Base-by-base conservation (phyloP, 2,888 invertebrate species). In the Biston betularia region DNA sequence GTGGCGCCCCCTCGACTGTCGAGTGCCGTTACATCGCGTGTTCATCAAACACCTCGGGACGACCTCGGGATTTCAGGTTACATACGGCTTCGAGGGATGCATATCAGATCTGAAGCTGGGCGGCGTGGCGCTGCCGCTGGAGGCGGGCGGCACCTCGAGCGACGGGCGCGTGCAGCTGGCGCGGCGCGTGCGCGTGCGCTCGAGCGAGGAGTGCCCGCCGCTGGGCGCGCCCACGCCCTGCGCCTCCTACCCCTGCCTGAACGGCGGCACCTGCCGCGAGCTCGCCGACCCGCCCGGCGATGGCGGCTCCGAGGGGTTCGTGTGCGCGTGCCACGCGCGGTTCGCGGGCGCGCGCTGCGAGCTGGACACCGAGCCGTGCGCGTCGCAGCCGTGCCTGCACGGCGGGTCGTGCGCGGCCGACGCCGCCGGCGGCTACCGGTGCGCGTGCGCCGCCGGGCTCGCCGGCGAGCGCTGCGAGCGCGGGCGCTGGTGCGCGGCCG, bases 11-110 rank as follows among this genome's bases (percentile, higher is more conserved):
- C n/a, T n/a, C n/a, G n/a, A n/a, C n/a, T n/a, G n/a, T n/a, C n/a
- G n/a, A n/a, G n/a, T n/a, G n/a, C n/a, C n/a, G n/a, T n/a, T n/a
- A n/a, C n/a, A n/a, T n/a, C n/a, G n/a, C n/a, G n/a, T n/a, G n/a
- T n/a, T n/a, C n/a, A n/a, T n/a, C n/a, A n/a, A n/a, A n/a, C n/a
- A n/a, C n/a, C n/a, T n/a, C n/a, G n/a, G n/a, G 11, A 48, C 11
- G 24, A 4, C 24, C 24, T 11, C 24, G 48, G 0, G 10, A 11
- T 48, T 48, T 12, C 96, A 97, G 88, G 95, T 98, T 56, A 96
- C 96, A 54, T 94, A 96, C 70, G 98, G 99, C 0, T 98, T 98
- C 86, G 94, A 97, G 64, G 99, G 99, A 0, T 99, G 99, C 85
- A 96, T 99, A 95, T 96, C 98, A 68, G 97, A 98, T 79, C 95